Evolutionary conservation across 2,113 vertebrate genomes (phyloP), one percentile per base, ranked within the genome.

Genomic region (Notothenia coriiceps): DNA sequence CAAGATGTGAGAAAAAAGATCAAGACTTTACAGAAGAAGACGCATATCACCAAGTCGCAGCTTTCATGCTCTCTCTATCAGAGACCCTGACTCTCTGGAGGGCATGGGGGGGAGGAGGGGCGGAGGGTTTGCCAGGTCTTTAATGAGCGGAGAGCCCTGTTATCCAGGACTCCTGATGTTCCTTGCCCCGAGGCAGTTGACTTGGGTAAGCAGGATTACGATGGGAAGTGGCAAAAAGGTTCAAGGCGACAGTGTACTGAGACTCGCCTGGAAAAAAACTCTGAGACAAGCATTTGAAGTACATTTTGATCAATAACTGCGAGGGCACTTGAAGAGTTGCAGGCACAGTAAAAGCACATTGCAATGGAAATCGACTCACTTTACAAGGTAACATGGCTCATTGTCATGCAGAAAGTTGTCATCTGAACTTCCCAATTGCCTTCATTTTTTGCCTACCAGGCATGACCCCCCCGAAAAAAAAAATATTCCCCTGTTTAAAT

Each of bases 81-180:
- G 55, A 61, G 69, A 50, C 25, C 40, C 61, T 70, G 74, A 60
- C 55, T 46, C 78, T 52, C 64, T 57, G 59, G 51, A 54, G 64
- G 79, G 55, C 8, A 20, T 54, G 3, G 15, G 47, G 2, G 17
- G 47, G 2, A 20, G 60, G 22, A 22, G 49, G 50, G 17, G 46
- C 47, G 40, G 57, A 63, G 77, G 54, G 59, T 50, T 69, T 64
- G 61, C 55, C 80, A 64, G 50, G 47, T 70, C 63, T 44, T 76
- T 80, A 80, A 86, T 81, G 79, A 85, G 65, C 44, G 47, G 62
- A 82, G 67, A 50, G 63, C 77, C 77, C 88, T 88, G 80, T 77
- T 86, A 79, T 73, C 77, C 64, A n/a, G 72, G 75, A 55, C 57
- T 67, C 81, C 68, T 78, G 84, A 68, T 85, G 77, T 81, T 74